Base-by-base conservation (phyloP, 2,113 vertebrate genomes). In the Pseudorectes ferrugineus region DNA sequence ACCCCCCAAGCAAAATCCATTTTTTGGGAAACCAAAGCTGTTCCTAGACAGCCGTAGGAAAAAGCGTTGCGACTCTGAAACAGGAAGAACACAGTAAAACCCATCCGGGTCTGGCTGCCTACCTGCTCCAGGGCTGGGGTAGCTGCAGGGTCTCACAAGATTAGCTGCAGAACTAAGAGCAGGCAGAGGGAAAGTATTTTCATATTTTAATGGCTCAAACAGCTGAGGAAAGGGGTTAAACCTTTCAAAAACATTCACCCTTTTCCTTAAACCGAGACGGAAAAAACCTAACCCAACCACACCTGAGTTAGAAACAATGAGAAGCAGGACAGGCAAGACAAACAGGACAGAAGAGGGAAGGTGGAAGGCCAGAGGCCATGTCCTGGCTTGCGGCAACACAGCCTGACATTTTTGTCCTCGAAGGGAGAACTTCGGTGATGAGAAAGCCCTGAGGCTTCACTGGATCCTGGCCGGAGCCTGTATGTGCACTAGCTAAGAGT, bases 381-480 rank as follows among this genome's bases (percentile, higher is more conserved):
- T 35, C 8, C 6, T n/a, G 61, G 36, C 10, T 43, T 14, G 14
- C 0, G 0, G 17, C 36, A 31, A 45, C 0, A 3, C 33, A 63
- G 66, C 14, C 19, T 20, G 23, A 29, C 3, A 1, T 40, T 91
- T 87, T 59, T 29, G 35, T 42, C 19, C 55, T 66, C 17, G 4
- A n/a, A 78, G 25, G 0, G 5, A 78, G 36, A 77, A 23, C 5
- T 48, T 25, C 0, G 5, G 38, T 1, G 7, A 70, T 2, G 0
- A 0, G 12, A 55, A 83, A 68, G 22, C 11, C 20, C 20, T 0
- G 1, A 54, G 38, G 5, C 19, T 40, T 10, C 4, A 2, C 31
- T 3, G 1, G 51, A 9, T 36, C 19, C 19, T 3, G 1, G 14
- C 12, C 1, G 0, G 1, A 58, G 22, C 46, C 29, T 0, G 0